Conservation (phyloP, 1,140 invertebrate species). For the Drosophila mojavensis region DNA sequence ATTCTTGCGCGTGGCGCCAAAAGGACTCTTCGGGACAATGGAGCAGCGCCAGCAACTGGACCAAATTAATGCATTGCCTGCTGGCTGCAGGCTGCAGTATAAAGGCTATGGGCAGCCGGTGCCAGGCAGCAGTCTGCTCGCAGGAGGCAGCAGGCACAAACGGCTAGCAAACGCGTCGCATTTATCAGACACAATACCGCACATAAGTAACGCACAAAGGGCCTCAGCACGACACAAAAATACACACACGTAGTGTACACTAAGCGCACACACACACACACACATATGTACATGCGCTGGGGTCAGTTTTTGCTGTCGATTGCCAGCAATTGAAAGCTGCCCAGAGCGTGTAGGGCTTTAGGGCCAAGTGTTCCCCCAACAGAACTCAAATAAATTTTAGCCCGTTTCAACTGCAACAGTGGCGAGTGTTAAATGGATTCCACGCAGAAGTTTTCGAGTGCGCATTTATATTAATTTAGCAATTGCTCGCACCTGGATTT, state of each 20-base stretch:
- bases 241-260: not conserved
- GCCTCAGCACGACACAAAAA: slow-evolving; percentile 17
- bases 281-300: not conserved
- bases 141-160: not conserved
- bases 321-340: slow-evolving; percentile 43
- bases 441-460: not conserved
- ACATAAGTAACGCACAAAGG: slow-evolving; percentile 67
- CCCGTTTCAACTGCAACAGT: not conserved
- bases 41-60: slow-evolving; percentile 7
- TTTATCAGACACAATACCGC: slow-evolving; percentile 33
- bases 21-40: slow-evolving; percentile 36
- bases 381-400: slow-evolving; percentile 12
- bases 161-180: slow-evolving; percentile 23
- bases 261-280: slow-evolving; percentile 3
- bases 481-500: no score
- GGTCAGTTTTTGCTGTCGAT: slow-evolving; percentile 62
- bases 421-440: not conserved
- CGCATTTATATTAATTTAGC: not conserved
- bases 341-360: slow-evolving; percentile 4
- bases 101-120: not conserved
- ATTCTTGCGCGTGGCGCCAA: slow-evolving; percentile 34
- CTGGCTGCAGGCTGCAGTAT: not conserved
- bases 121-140: not conserved
- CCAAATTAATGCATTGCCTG: slow-evolving; percentile 43
- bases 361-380: slow-evolving; percentile 7